phyloP scores from a whole-genome alignment of 1,140 invertebrate genomes.

The Oedothorax gibbosus region DNA sequence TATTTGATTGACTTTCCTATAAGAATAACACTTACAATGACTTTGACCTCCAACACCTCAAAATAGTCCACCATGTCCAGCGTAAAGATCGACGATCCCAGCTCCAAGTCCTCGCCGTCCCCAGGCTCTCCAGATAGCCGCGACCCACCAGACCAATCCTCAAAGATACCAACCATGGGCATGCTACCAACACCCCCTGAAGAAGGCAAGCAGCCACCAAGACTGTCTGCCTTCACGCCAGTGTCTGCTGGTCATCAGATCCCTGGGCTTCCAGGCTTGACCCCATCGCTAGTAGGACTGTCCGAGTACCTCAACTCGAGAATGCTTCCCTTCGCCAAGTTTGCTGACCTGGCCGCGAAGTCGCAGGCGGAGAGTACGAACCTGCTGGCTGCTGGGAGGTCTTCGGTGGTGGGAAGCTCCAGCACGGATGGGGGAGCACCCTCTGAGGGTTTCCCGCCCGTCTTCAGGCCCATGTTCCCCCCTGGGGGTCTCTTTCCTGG shows the following conservation, averaged over 20 bases:
- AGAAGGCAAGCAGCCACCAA: constrained; percentile 10
- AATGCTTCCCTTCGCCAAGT: constrained; percentile 57
- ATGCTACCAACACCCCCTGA: not conserved
- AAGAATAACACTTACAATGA: not conserved
- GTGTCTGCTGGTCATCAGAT: constrained; percentile 46
- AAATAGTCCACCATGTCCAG: constrained; percentile 41
- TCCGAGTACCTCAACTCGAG: constrained; percentile 56
- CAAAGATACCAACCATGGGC: constrained; percentile 40
- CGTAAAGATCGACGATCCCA: constrained; percentile 40
- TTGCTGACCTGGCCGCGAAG: constrained; percentile 54
- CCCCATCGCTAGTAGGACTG: constrained; percentile 50
- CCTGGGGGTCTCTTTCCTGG: constrained; percentile 71
- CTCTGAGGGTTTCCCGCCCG: constrained; percentile 61
- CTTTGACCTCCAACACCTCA: not conserved
- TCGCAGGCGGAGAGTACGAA: constrained; percentile 8
- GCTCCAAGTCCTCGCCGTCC: constrained; percentile 38
- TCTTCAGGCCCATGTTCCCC: constrained; percentile 65
- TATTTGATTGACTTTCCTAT: not conserved
- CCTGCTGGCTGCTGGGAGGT: constrained; percentile 23
- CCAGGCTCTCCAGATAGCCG: constrained; percentile 40
- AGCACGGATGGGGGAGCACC: constrained; percentile 27
- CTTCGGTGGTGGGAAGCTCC: not conserved
- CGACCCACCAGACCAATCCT: constrained; percentile 32
- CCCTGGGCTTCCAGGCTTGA: constrained; percentile 15
- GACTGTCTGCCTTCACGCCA: constrained; percentile 48